phyloP scores from a whole-genome alignment of 2,888 invertebrate species.

The Brachynemurus nebulosus region DNA sequence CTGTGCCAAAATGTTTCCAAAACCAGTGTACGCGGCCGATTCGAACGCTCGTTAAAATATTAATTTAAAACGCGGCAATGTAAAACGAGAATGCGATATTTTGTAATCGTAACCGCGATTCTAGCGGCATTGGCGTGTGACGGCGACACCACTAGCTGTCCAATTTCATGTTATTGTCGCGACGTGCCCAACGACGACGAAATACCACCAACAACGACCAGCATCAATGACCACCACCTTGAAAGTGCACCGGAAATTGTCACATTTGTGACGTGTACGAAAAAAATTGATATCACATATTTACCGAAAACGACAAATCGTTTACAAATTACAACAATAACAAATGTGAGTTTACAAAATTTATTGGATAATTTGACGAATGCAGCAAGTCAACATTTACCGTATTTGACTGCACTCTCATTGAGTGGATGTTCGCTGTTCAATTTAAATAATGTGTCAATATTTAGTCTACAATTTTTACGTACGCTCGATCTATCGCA shows the following conservation, averaged over 20 bases:
- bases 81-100: constrained; percentile 2
- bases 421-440: constrained; percentile 12
- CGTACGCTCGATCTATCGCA: constrained; percentile 22
- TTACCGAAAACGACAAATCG: constrained; percentile 13
- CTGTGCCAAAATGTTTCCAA: background rate
- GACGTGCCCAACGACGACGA: constrained; percentile 19
- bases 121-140: constrained; percentile 24
- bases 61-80: constrained; percentile 3
- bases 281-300: constrained; percentile 11
- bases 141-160: constrained; percentile 24
- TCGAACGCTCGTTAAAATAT: no score
- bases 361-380: constrained; percentile 18
- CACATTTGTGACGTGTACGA: constrained; percentile 16
- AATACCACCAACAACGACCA: background rate
- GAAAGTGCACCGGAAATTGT: background rate
- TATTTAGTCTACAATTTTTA: constrained; percentile 16
- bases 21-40: background rate
- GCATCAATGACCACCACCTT: no score
- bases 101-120: constrained; percentile 26
- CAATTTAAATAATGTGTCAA: constrained; percentile 6
- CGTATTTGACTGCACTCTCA: constrained; percentile 12
- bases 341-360: constrained; percentile 19
- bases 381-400: constrained; percentile 12
- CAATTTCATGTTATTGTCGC: constrained; percentile 25
- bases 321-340: constrained; percentile 18